Conservation (phyloP, 2,888 invertebrate genomes). For the Craniophora ligustri region DNA sequence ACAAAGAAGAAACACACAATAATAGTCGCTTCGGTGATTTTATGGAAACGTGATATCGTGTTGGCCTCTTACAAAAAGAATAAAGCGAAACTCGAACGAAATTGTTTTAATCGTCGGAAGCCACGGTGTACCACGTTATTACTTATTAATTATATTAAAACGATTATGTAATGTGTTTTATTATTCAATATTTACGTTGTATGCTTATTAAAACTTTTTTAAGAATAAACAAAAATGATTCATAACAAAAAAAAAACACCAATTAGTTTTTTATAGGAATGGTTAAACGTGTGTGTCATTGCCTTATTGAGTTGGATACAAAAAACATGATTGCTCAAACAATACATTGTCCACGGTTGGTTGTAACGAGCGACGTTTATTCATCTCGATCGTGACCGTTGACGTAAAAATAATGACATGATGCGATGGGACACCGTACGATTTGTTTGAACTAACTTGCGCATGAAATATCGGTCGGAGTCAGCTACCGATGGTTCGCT, state of each 20-base stretch:
- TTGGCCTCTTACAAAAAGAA: constrained; percentile 86
- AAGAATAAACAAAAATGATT: constrained; percentile 9
- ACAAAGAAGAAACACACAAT: constrained; percentile 72
- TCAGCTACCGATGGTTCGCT: constrained; percentile 88
- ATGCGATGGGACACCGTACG: constrained; percentile 84
- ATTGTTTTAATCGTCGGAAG: constrained; percentile 87
- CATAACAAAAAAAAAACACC: constrained; percentile 22
- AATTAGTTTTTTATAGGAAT: constrained; percentile 35
- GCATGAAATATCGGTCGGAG: constrained; percentile 81
- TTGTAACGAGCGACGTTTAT: constrained; percentile 49
- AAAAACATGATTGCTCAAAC: constrained; percentile 46
- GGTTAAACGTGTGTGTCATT: constrained; percentile 38
- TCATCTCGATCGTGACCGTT: constrained; percentile 61
- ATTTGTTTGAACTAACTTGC: constrained; percentile 88
- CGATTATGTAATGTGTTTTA: constrained; percentile 35
- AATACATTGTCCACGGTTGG: constrained; percentile 50
- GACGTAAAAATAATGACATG: constrained; percentile 75
- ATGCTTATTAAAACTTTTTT: background rate
- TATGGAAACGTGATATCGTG: constrained; percentile 87
- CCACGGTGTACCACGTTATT: constrained; percentile 71
- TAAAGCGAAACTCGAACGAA: constrained; percentile 82
- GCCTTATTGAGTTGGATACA: constrained; percentile 22
- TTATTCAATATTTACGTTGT: constrained; percentile 5
- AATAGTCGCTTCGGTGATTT: constrained; percentile 88
- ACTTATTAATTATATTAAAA: constrained; percentile 65